Percentiles rank a stretch among this genome's conserved stretches.
phyloP scores from a whole-genome alignment of 2,797 vertebrate genomes.

The Netta rufina region DNA sequence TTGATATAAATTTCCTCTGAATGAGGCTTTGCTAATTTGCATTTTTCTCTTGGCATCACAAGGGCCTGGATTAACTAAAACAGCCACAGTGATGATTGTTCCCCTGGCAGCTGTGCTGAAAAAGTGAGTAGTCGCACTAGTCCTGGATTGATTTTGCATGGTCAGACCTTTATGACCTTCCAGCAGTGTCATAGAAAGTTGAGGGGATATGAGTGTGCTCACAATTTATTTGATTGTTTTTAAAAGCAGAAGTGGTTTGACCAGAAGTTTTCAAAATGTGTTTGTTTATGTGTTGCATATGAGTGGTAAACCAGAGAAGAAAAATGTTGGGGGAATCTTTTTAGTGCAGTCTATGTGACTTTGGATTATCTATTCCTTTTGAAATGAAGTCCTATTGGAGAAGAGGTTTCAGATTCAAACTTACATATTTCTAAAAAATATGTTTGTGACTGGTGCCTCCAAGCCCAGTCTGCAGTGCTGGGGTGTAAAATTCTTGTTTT shows the following conservation, averaged over 20 bases:
- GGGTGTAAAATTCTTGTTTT: not conserved
- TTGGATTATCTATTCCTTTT: not conserved
- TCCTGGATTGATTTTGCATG: not conserved
- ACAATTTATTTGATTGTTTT: not conserved
- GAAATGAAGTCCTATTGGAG: not conserved
- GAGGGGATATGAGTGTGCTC: not conserved
- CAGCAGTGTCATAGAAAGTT: not conserved
- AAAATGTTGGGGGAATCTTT: not conserved
- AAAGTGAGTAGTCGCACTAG: not conserved
- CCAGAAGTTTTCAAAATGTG: not conserved
- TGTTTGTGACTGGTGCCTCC: not conserved
- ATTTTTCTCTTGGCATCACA: not conserved
- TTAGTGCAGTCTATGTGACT: not conserved
- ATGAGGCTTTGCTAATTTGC: not conserved
- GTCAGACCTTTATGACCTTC: not conserved
- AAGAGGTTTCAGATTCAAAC: not conserved
- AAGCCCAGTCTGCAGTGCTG: not conserved
- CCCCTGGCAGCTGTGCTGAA: not conserved
- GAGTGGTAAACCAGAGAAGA: not conserved
- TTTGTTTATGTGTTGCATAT: not conserved
- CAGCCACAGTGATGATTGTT: not conserved
- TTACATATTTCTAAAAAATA: not conserved
- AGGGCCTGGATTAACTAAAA: not conserved
- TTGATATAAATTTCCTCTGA: not conserved
- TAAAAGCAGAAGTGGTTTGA: not conserved